Evolutionary conservation across 1,140 invertebrate genomes (phyloP).

Genomic region (Whitmania pigra): DNA sequence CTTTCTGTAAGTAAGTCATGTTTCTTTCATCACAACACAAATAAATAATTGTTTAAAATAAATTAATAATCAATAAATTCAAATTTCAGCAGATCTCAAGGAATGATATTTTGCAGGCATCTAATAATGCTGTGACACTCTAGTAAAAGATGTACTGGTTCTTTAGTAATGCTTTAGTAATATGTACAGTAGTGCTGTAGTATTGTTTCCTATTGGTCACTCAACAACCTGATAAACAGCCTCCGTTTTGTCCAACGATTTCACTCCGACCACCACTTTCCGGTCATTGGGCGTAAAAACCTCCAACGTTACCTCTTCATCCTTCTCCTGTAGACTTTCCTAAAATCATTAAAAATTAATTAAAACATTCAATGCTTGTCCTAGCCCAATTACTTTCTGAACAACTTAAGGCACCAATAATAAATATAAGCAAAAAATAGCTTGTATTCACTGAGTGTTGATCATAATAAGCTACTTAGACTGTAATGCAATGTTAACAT

Average conservation of each 20-base stretch:
- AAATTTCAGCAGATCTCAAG: not conserved
- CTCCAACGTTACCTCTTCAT: not conserved
- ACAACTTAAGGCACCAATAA: not conserved
- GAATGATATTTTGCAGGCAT: not conserved
- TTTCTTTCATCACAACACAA: not conserved
- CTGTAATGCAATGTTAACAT: too few species aligned
- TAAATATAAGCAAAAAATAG: not conserved
- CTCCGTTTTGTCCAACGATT: not conserved
- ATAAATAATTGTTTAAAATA: not conserved
- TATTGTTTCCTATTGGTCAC: not conserved
- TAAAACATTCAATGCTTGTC: not conserved
- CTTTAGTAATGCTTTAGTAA: too few species aligned
- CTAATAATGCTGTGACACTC: too few species aligned
- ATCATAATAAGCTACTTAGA: not conserved
- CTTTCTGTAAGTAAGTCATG: not conserved
- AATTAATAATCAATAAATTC: slow-evolving; percentile 3
- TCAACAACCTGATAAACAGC: not conserved
- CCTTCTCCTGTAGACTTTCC: slow-evolving; percentile 9
- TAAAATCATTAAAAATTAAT: not conserved
- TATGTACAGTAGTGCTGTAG: too few species aligned
- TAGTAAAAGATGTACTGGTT: too few species aligned
- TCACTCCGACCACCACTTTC: not conserved
- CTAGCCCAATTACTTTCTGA: too few species aligned
- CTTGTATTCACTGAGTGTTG: too few species aligned
- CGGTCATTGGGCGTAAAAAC: not conserved